A percentile compares a stretch with the other conserved stretches of the same genome.
phyloP scores from a whole-genome alignment of 1,140 invertebrate species.

The Drosophila gunungcola region DNA sequence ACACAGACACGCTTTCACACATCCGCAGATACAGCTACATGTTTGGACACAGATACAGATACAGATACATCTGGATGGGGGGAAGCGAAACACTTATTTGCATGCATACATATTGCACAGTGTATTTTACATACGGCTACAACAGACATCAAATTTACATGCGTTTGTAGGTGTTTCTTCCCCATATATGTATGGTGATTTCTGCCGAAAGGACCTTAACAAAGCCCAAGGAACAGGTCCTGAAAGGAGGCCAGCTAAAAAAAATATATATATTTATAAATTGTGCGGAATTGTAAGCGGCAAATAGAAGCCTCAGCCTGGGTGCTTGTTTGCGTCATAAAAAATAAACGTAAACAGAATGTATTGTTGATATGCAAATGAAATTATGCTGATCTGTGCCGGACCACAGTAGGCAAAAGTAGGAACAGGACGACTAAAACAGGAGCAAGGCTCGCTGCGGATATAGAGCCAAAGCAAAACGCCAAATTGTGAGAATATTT shows the following conservation, averaged over 20 bases:
- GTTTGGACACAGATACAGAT: conserved; percentile 5
- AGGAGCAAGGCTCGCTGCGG: conserved; percentile 8
- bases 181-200: neutral
- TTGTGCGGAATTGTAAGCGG: conserved; percentile 45
- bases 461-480: conserved; percentile 25
- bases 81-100: conserved; percentile 40
- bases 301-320: conserved; percentile 25
- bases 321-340: conserved; percentile 58
- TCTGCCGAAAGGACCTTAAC: conserved; percentile 25
- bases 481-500: conserved; percentile 40
- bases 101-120: conserved; percentile 50
- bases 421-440: conserved; percentile 6
- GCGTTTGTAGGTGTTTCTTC: conserved; percentile 38
- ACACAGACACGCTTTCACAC: conserved; percentile 41
- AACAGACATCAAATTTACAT: conserved; percentile 55
- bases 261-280: conserved; percentile 23
- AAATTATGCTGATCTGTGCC: conserved; percentile 65
- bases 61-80: conserved; percentile 14
- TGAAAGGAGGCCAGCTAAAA: conserved; percentile 22
- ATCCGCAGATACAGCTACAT: conserved; percentile 13
- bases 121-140: conserved; percentile 34
- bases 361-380: conserved; percentile 69
- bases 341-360: conserved; percentile 67
- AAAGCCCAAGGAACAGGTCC: conserved; percentile 21
- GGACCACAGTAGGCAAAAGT: conserved; percentile 33